Percentiles rank a stretch among this genome's conserved stretches.
Evolutionary conservation across 2,888 invertebrate species (phyloP).

Genomic region (Agelastica alni): DNA sequence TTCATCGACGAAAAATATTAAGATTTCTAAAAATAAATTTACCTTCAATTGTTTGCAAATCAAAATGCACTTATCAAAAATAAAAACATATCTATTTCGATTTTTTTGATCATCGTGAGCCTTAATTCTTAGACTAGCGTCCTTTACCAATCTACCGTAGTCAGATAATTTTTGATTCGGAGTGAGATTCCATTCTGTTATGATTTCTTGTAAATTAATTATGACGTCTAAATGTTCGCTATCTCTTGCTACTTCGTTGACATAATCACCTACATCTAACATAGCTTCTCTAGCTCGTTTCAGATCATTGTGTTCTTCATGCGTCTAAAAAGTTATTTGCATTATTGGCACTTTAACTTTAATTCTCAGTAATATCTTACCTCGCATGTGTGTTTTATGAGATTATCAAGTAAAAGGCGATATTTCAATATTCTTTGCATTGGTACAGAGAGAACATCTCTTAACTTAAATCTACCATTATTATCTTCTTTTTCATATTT

Average conservation of each 20-base stretch:
- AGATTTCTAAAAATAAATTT: slow-evolving; percentile 37
- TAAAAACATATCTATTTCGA: slow-evolving; percentile 88
- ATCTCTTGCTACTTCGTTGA: slow-evolving; percentile 97
- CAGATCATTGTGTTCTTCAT: slow-evolving; percentile 82
- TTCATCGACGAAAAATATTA: too few species aligned
- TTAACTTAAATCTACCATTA: slow-evolving; percentile 90
- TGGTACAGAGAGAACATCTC: slow-evolving; percentile 95
- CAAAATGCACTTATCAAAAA: slow-evolving; percentile 96
- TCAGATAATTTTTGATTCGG: slow-evolving; percentile 81
- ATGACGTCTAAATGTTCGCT: slow-evolving; percentile 91
- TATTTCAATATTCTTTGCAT: slow-evolving; percentile 99
- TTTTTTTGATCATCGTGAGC: slow-evolving; percentile 86
- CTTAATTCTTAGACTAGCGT: slow-evolving; percentile 92
- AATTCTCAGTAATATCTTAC: too few species aligned
- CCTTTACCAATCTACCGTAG: slow-evolving; percentile 89
- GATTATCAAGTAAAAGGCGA: slow-evolving; percentile 88
- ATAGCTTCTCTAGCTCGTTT: slow-evolving; percentile 91
- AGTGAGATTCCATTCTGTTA: slow-evolving; percentile 76
- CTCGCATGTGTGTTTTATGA: slow-evolving; percentile 83
- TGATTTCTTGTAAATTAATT: slow-evolving; percentile 86
- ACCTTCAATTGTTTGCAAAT: slow-evolving; percentile 86
- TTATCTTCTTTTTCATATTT: slow-evolving; percentile 93
- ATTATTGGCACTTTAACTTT: not conserved
- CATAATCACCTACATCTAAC: slow-evolving; percentile 95
- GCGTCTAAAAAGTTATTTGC: slow-evolving; percentile 61